Percentiles rank a stretch among this genome's conserved stretches.
phyloP scores from a whole-genome alignment of 1,140 invertebrate genomes.

The Dreissena rostriformis region DNA sequence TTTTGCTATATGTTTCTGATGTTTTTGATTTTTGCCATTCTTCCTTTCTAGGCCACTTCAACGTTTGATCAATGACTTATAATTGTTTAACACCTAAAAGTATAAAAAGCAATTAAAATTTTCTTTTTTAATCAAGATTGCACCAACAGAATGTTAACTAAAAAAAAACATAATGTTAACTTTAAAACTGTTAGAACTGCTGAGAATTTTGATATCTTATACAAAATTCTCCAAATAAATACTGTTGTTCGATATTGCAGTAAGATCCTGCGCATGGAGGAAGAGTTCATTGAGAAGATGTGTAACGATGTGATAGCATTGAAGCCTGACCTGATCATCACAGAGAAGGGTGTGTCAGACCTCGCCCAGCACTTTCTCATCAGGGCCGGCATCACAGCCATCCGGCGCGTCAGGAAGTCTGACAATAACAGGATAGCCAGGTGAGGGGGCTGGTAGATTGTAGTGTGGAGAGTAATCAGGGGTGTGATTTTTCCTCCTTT shows the following conservation, averaged over 20 bases:
- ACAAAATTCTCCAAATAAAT: no score
- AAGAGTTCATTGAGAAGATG: constrained; percentile 95
- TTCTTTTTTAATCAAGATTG: no score
- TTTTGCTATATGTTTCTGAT: background rate
- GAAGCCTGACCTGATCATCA: constrained; percentile 98
- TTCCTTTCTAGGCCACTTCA: no score
- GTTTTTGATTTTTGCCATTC: background rate
- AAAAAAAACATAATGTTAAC: no score
- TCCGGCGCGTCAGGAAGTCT: constrained; percentile 95
- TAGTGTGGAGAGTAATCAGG: no score
- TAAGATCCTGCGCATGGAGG: constrained; percentile 88
- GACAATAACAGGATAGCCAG: constrained; percentile 98
- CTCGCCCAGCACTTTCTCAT: constrained; percentile 85
- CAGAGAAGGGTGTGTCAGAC: constrained; percentile 97
- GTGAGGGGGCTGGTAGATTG: constrained; percentile 72
- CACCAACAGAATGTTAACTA: no score
- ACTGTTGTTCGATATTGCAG: constrained; percentile 56
- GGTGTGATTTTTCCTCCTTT: no score
- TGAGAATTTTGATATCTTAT: no score
- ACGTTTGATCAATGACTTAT: no score
- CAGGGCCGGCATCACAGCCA: constrained; percentile 94
- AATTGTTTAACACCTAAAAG: no score
- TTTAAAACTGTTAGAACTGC: no score
- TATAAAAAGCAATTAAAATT: no score
- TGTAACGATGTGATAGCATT: constrained; percentile 97